Evolutionary conservation across 1,140 invertebrate genomes (phyloP), one percentile per base, ranked within the genome.

Genomic region (Pteromalus puparum): DNA sequence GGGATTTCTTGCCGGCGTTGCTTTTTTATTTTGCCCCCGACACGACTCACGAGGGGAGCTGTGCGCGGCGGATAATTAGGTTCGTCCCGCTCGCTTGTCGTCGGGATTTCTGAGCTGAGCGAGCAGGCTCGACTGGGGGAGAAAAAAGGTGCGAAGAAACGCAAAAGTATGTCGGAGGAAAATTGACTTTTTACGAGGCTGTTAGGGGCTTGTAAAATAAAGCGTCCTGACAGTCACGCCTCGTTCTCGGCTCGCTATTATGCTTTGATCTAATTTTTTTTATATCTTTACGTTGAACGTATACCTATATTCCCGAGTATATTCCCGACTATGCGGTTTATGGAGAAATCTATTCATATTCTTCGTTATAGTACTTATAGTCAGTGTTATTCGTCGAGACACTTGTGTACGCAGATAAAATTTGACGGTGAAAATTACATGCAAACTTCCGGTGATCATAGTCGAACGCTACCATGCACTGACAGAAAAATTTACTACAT

Each of bases 161-260:
- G 72, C 24, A 76, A 48, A 24, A 48, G 18, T 53, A 18, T 21
- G 26, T 21, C 26, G 48, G 26, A 34, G 74, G 74, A 48, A 76
- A 76, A 78, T 78, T 78, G 76, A 78, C 48, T 78, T 78, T 65
- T 65, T 65, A 78, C 76, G 76, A 78, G 53, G 76, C 21, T 34
- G 76, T 53, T 78, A 61, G 28, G 73, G 38, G 38, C 34, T 42
- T 46, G 10, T 24, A 75, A 42, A 46, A 46, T 48, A 75, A 75
- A 75, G 12, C 21, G 2, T 21, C 70, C 28, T 38, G 70, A 21
- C 48, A 53, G 48, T 3, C 48, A 53, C 70, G 30, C 30, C 24
- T 65, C 61, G 61, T 65, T 65, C n/a, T 18, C 7, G 15, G 21
- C 13, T 30, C 24, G 0, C 38, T 70, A 1, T 24, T 24, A 24